Evolutionary conservation across 2,797 vertebrate species (phyloP), one percentile per base, ranked within the genome.

Genomic region (Thunnus albacares): DNA sequence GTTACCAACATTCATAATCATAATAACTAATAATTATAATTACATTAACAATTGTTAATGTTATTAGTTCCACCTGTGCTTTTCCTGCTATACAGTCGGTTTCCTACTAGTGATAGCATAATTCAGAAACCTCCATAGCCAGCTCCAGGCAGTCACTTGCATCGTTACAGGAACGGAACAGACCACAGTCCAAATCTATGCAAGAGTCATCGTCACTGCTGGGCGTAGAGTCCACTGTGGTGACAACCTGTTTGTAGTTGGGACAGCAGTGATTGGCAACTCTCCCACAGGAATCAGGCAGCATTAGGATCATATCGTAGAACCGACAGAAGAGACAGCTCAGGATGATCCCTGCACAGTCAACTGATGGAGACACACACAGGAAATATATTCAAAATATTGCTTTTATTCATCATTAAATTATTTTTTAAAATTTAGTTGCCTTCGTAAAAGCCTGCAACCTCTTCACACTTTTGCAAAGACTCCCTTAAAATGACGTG

Each of bases 301-400:
- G 91, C 96, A 96, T 97, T 88, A 96, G 92, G 85, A 97, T 95
- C 91, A 98, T 94, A 73, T 98, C 97, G 84, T 95, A 96, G 94
- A 99, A 97, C 0, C 96, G 97, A 94, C 98, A 99, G 94, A 98
- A 99, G 93, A 99, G 97, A 93, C 97, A 99, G 91, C 94, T 95
- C 89, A 99, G 95, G 90, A 99, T 94, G 53, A 99, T 94, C 62
- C 96, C 96, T 30, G 97, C 98, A 30, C 97, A 99, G 92, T 97
- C 96, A 81, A 97, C 98, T 99, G 94, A 88, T 75, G 61, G 73
- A 84, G 38, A 88, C 53, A 90, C 55, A 51, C 18, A 51, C 47
- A 85, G 72, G 11, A 66, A 66, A 26, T 13, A 38, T 28, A 71
- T 43, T 66, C 9, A 55, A 38, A 74, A 56, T 10, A 56, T 13